Base-by-base conservation (phyloP, 2,113 vertebrate genomes). In the Sus scrofa region DNA sequence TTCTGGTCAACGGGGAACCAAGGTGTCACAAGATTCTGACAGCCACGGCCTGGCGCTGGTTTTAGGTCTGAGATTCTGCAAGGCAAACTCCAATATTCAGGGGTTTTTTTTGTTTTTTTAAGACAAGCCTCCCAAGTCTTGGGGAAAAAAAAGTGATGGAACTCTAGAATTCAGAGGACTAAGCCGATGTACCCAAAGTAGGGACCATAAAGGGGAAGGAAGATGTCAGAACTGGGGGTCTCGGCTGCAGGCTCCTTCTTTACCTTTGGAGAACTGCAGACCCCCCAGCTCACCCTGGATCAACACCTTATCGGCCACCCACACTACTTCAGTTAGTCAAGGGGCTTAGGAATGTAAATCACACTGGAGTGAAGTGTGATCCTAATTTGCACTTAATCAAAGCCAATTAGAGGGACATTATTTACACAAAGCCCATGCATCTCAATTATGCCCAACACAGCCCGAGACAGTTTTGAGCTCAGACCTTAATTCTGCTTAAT, bases 361-460 rank as follows among this genome's bases (percentile, higher is more conserved):
- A 98, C 98, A 97, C 98, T 98, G 98, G 96, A 98, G 98, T 97
- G 97, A 98, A 81, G 86, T 96, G 98, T 95, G 98, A 99, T 93
- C 96, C 98, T 98, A 99, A 98, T 99, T 99, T 99, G 98, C 99
- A 98, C 99, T 99, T 99, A 99, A 99, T 98, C 99, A 99, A 97
- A 98, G 98, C 98, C 98, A 98, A 98, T 98, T 98, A 97, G 97
- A 98, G 98, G 94, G 97, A 97, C 89, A 96, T 98, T 99, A 99
- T 99, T 99, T 99, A 99, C 98, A 98, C 98, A 98, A 98, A 98
- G 97, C 94, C 77, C 98, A 99, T 99, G 95, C 98, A 98, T 98
- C 99, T 98, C 98, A 98, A 99, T 97, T 99, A 98, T 97, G 98
- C 96, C 96, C 94, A 93, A 88, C 86, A 92, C 44, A 95, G 95